Evolutionary conservation across 2,888 invertebrate genomes (phyloP).

Genomic region (Nemotelus pantherinus): DNA sequence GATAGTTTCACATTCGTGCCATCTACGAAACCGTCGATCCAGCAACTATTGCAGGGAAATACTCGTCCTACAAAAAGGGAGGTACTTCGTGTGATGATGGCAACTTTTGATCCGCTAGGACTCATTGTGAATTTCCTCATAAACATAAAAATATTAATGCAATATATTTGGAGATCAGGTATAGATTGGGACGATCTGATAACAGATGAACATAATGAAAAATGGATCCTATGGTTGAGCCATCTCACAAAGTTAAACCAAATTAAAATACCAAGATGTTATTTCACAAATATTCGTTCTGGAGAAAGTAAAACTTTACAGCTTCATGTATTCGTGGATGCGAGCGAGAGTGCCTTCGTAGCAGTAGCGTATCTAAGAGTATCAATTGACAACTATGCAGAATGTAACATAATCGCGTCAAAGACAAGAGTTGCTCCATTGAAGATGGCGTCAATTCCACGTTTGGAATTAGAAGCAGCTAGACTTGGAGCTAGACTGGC

Average conservation of each 20-base stretch:
- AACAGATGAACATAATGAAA: slow-evolving; percentile 48
- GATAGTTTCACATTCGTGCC: no score
- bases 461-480: slow-evolving; percentile 53
- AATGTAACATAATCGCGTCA: slow-evolving; percentile 21
- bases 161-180: slow-evolving; percentile 42
- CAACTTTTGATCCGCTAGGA: not conserved
- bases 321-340: no score
- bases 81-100: no score
- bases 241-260: no score
- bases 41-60: no score
- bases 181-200: slow-evolving; percentile 48
- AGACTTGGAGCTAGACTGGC: slow-evolving; percentile 50
- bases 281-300: no score
- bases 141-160: slow-evolving; percentile 47
- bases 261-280: no score
- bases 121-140: slow-evolving; percentile 47
- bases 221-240: slow-evolving; percentile 52
- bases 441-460: slow-evolving; percentile 52
- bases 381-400: no score
- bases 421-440: slow-evolving; percentile 54
- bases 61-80: no score
- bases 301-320: no score
- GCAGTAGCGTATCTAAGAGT: slow-evolving; percentile 51
- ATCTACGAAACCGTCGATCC: no score
- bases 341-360: no score